A percentile compares a stretch with the other conserved stretches of the same genome.
These are phyloP conservation scores for Alethe castanea DNA, from an alignment of 2,113 vertebrate species.

Conservation along the genomic window DNA sequence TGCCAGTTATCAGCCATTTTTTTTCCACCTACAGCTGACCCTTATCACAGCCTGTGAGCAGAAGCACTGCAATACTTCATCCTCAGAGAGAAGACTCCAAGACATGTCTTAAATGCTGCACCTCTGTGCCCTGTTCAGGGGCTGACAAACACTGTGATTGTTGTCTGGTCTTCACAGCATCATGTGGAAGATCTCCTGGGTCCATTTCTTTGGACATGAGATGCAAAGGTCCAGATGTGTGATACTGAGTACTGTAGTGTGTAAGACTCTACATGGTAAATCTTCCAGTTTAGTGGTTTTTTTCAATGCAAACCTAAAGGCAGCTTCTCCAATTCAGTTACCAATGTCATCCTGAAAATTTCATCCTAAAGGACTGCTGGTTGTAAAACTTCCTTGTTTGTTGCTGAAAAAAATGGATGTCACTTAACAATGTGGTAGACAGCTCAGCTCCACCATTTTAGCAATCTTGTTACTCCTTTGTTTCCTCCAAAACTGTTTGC, in stretches of 20 bases:
- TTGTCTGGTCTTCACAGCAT: background rate
- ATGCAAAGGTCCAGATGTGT: background rate
- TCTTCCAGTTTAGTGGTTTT: background rate
- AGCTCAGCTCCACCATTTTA: background rate
- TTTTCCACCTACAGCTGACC: background rate
- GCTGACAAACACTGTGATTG: background rate
- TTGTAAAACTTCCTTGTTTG: background rate
- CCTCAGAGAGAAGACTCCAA: background rate
- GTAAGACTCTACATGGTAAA: rapidly evolving
- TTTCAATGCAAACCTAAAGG: background rate
- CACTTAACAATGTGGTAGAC: background rate
- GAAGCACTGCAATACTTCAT: background rate
- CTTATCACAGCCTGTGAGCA: background rate
- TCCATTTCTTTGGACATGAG: background rate
- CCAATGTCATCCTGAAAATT: background rate
- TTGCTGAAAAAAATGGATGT: background rate
- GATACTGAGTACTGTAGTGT: rapidly evolving
- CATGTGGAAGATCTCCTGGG: background rate
- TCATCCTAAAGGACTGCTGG: background rate
- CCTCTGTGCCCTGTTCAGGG: rapidly evolving
- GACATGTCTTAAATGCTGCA: rapidly evolving
- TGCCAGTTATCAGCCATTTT: background rate
- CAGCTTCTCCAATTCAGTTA: background rate
- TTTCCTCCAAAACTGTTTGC: background rate
- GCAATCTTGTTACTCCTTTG: background rate